These are phyloP conservation scores for Apus apus DNA, from an alignment of 2,113 vertebrate genomes.

Conservation along the genomic window DNA sequence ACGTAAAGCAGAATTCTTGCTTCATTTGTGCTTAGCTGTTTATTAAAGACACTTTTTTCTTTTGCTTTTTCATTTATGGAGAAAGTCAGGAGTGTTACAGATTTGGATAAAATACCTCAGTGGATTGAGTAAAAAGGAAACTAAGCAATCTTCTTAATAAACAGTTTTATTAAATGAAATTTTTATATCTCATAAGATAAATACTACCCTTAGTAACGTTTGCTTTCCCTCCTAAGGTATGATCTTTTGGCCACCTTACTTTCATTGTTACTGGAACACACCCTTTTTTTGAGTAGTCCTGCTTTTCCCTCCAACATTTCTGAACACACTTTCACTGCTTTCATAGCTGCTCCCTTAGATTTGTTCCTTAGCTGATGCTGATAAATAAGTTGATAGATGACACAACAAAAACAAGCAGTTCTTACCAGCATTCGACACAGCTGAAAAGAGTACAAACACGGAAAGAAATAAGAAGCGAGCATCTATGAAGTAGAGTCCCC, in stretches of 20 bases:
- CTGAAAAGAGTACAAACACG: background rate
- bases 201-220: background rate
- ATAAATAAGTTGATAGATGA: background rate
- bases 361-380: background rate
- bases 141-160: background rate
- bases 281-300: background rate
- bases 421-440: background rate
- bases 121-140: background rate
- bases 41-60: background rate
- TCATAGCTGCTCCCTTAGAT: background rate
- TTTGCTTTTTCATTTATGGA: background rate
- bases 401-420: background rate
- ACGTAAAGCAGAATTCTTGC: background rate
- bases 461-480: background rate
- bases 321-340: background rate
- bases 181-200: background rate
- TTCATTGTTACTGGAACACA: background rate
- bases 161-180: background rate
- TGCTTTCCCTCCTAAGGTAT: background rate
- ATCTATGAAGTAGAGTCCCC: slow-evolving; percentile 27
- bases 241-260: background rate
- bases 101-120: background rate
- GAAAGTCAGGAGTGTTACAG: background rate
- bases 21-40: background rate
- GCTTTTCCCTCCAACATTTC: background rate